Evolutionary conservation across 2,113 vertebrate genomes (phyloP), one percentile per base, ranked within the genome.

Genomic region (Aspidoscelis tigris): DNA sequence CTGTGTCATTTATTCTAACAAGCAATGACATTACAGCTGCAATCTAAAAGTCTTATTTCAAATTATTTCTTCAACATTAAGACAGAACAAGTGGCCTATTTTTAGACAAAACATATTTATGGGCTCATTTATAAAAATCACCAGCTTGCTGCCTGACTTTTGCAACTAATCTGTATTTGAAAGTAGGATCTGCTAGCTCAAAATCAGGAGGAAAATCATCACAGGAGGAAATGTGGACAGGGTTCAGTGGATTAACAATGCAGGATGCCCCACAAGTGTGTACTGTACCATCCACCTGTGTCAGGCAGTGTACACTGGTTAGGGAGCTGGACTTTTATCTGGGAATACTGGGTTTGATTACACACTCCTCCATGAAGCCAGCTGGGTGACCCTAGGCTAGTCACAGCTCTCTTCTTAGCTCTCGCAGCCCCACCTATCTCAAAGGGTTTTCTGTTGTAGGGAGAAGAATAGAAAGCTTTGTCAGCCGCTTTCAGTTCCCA

Each of bases 111-210:
- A 33, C 3, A 14, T 75, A 85, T 44, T 81, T 71, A 55, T 70
- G 18, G 11, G 18, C n/a, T 70, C 68, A 81, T 55, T 81, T 72
- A 53, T 50, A 79, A 18, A 24, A 86, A 76, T 58, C 71, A 81
- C 55, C 80, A 81, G 88, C 88, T 90, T 87, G 90, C 88, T 78
- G 20, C 18, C 87, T 88, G 81, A 66, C 79, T 80, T 88, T 78
- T 73, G 89, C 83, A 85, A 87, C 85, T 74, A 77, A 88, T 77
- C 73, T 80, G 82, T 89, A 90, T 79, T 88, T 71, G 85, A 83
- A 47, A 39, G 88, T 8, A 77, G 86, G 61, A 26, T 12, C 21
- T 61, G 24, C 33, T 5, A 50, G 41, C 58, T 39, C 26, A 50
- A 3, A 14, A 80, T 33, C 16, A 68, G 43, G 18, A 26, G 11